Evolutionary conservation across 1,140 invertebrate species (phyloP).

Genomic region (Scylla paramamosain): DNA sequence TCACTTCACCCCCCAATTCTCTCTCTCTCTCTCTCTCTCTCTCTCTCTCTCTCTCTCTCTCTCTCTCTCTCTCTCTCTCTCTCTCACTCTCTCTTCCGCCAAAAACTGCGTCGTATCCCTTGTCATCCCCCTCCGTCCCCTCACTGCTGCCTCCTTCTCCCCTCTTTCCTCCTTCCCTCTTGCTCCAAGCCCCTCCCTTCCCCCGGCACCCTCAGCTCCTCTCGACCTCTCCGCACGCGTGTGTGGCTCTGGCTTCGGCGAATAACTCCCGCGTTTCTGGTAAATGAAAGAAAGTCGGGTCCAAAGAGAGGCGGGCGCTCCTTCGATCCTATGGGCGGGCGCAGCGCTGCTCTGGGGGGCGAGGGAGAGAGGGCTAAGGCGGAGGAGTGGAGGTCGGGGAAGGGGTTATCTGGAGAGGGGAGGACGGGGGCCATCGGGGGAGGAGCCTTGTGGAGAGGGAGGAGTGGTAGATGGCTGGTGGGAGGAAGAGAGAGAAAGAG

Average conservation of each 20-base stretch:
- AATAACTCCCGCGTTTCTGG: conserved; percentile 58
- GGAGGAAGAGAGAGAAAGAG: conserved; percentile 34
- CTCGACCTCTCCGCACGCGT: conserved; percentile 30
- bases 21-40: neutral
- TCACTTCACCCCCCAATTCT: neutral
- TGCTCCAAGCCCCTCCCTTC: neutral
- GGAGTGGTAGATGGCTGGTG: neutral
- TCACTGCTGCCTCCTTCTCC: neutral
- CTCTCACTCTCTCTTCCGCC: conserved; percentile 31
- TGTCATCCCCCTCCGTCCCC: conserved; percentile 21
- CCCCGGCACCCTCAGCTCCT: conserved; percentile 33
- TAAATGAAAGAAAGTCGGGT: conserved; percentile 62
- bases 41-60: conserved; percentile 43
- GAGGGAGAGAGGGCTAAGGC: neutral
- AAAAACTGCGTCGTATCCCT: neutral
- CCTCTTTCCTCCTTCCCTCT: conserved; percentile 29
- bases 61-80: conserved; percentile 33
- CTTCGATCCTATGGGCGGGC: conserved; percentile 58
- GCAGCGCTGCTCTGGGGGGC: neutral
- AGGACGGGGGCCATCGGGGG: neutral
- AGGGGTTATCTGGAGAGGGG: neutral
- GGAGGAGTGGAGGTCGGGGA: conserved; percentile 1
- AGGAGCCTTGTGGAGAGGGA: neutral
- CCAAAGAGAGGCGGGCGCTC: conserved; percentile 37
- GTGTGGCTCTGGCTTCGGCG: conserved; percentile 28